phyloP scores from a whole-genome alignment of 2,113 vertebrate genomes.

The Sus scrofa region DNA sequence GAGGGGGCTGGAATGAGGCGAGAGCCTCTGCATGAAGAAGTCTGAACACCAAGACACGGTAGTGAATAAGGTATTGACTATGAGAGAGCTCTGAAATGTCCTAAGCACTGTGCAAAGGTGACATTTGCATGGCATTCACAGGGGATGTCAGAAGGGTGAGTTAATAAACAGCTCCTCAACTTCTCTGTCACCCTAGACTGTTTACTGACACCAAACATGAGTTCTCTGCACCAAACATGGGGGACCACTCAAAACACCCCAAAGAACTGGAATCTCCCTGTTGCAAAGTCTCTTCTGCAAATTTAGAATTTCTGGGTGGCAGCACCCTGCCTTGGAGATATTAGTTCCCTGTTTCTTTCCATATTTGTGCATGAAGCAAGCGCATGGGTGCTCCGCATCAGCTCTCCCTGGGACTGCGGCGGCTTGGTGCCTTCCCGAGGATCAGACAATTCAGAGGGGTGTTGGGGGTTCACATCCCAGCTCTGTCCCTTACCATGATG shows the following conservation, averaged over 20 bases:
- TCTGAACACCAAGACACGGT: background rate
- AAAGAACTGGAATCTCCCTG: background rate
- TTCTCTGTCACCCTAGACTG: background rate
- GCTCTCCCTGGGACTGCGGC: background rate
- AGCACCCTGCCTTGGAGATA: background rate
- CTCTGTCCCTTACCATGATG: rapidly evolving
- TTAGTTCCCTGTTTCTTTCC: background rate
- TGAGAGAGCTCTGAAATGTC: background rate
- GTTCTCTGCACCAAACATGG: background rate
- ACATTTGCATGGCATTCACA: background rate
- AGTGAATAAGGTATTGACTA: rapidly evolving
- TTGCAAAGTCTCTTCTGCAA: background rate
- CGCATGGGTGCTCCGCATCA: background rate
- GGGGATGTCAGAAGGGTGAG: background rate
- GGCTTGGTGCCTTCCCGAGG: rapidly evolving
- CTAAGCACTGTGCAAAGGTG: background rate
- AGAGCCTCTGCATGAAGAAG: background rate
- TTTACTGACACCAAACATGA: background rate
- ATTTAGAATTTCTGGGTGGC: background rate
- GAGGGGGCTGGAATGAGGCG: background rate
- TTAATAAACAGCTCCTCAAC: background rate
- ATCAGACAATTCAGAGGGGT: rapidly evolving
- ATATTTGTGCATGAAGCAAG: background rate
- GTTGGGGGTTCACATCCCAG: rapidly evolving
- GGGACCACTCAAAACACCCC: background rate